A percentile compares a stretch with the other conserved stretches of the same genome.
phyloP scores from a whole-genome alignment of 2,113 vertebrate genomes.

The Leptobrachium leishanense region DNA sequence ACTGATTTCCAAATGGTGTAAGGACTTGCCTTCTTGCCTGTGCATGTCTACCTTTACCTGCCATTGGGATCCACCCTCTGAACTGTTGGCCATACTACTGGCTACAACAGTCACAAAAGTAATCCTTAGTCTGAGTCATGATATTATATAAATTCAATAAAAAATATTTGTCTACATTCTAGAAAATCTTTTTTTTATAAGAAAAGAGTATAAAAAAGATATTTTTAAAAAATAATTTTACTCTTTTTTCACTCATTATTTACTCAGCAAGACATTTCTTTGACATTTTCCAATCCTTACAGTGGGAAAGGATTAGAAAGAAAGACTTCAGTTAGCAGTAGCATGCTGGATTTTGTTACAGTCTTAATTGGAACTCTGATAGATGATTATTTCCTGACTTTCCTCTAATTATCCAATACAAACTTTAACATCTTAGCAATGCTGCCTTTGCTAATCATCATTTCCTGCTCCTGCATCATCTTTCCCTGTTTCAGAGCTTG shows the following conservation, averaged over 20 bases:
- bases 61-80: too few species aligned
- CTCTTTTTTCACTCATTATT: background rate
- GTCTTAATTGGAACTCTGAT: constrained; percentile 29
- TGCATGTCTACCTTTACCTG: too few species aligned
- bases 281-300: background rate
- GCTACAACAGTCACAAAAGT: too few species aligned
- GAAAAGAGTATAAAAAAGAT: too few species aligned
- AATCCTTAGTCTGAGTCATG: too few species aligned
- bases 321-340: constrained; percentile 14
- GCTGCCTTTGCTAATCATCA: constrained; percentile 35
- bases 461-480: constrained; percentile 47
- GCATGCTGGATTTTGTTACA: constrained; percentile 33
- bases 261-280: background rate
- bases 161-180: too few species aligned
- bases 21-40: too few species aligned
- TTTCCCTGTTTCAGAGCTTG: constrained; percentile 27
- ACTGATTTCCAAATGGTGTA: too few species aligned
- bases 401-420: constrained; percentile 44
- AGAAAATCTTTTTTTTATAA: too few species aligned
- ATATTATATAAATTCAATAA: too few species aligned
- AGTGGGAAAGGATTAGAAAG: background rate
- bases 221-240: too few species aligned
- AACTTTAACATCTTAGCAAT: constrained; percentile 27
- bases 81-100: too few species aligned
- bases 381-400: constrained; percentile 47